Conservation (phyloP, 2,797 vertebrate species). For the Clarias platycephalus region DNA sequence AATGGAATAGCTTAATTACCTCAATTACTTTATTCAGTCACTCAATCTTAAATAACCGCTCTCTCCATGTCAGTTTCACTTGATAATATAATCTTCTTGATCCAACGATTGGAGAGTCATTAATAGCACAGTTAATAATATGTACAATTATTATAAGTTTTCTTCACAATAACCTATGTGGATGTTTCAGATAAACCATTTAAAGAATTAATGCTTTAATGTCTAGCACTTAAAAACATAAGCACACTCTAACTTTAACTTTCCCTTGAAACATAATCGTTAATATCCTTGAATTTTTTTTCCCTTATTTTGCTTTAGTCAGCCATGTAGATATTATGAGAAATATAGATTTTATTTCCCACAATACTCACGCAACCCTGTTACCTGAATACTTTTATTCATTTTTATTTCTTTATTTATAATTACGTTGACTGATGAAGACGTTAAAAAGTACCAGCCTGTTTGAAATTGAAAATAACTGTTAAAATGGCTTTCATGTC, state of each 20-base stretch:
- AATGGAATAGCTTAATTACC: conserved; percentile 12
- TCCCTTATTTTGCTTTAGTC: background rate
- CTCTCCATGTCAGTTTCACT: background rate
- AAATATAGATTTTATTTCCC: background rate
- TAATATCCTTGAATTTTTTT: background rate
- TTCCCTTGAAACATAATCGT: background rate
- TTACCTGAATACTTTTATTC: background rate
- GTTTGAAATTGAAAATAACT: background rate
- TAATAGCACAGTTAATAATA: background rate
- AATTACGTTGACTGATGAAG: background rate
- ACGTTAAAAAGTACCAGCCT: background rate
- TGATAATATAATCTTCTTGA: background rate
- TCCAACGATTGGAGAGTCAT: too few relatives aligned
- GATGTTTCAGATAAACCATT: background rate
- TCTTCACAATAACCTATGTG: background rate
- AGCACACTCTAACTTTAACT: too few relatives aligned
- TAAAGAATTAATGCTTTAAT: background rate
- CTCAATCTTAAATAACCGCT: background rate
- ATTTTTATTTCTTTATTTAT: background rate
- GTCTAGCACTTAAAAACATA: background rate
- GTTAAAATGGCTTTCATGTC: background rate
- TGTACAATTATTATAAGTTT: background rate
- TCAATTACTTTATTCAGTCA: background rate
- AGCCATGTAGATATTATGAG: too few relatives aligned
- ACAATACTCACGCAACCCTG: background rate